Base-by-base conservation (phyloP, 2,888 invertebrate genomes). In the Antheraea yamamai region DNA sequence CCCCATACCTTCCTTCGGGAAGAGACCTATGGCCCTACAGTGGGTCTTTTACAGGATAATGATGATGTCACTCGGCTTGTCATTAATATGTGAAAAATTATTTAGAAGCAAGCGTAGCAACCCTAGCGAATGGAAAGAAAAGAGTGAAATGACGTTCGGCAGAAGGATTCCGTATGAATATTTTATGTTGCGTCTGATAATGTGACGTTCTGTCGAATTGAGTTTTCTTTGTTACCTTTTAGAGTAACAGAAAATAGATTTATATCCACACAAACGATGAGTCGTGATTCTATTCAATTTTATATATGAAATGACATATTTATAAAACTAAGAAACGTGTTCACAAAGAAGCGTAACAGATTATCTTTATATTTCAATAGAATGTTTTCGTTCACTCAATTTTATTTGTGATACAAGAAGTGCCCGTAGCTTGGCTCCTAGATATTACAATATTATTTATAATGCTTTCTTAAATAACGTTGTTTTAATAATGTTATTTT, bases 151-250 rank as follows among this genome's bases (percentile, higher is more conserved):
- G 68, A 51, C 64, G 47, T 74, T 75, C 20, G 68, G 73, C 74
- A 76, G 74, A 79, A 80, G 78, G 79, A 80, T 83, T 85, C 82
- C 77, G 84, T 82, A 83, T 84, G 80, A 83, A 87, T 87, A 84
- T 87, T 85, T 85, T 76, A 87, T 84, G 76, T 74, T 75, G 73
- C 74, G 71, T 70, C 72, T 74, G 78, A 78, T 84, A 81, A 83
- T 80, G 78, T 82, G 79, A 84, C 82, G 81, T 78, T 77, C 79
- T 72, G 79, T 80, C 79, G 78, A 75, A 76, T 79, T 79, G 80
- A 78, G 79, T 81, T 81, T 77, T 75, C 74, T 76, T 77, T 77
- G 74, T 79, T 78, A 77, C 79, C 78, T 78, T 75, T 79, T 70
- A 18, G 77, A 77, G 79, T 79, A 79, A 74, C 77, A 75, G 77